Evolutionary conservation across 2,113 vertebrate species (phyloP).

Genomic region (Sclerurus mexicanus): DNA sequence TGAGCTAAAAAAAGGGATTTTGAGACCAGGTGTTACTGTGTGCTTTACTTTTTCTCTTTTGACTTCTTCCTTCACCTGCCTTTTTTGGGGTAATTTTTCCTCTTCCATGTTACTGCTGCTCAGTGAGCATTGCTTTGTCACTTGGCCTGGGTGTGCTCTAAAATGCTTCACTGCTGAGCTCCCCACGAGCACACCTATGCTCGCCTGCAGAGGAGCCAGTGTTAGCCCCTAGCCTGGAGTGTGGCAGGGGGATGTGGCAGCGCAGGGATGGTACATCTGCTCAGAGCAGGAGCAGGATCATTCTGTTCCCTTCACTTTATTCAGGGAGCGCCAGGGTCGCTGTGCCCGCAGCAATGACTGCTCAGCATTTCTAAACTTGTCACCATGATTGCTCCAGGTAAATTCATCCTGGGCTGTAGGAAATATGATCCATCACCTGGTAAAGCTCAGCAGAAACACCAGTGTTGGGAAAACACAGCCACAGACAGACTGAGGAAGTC

Average conservation of each 20-base stretch:
- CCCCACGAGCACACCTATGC: rapidly evolving
- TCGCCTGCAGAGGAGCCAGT: neutral
- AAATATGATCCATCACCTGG: neutral
- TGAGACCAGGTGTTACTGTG: neutral
- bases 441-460: neutral
- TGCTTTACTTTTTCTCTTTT: neutral
- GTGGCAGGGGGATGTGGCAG: neutral
- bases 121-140: neutral
- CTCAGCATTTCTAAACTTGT: neutral
- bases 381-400: neutral
- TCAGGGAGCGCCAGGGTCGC: neutral
- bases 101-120: neutral
- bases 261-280: neutral
- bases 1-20: neutral
- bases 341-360: neutral
- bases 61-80: neutral
- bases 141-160: neutral
- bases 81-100: neutral
- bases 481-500: neutral
- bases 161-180: neutral
- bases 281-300: neutral
- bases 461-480: neutral
- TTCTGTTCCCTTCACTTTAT: neutral
- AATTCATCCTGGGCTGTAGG: neutral
- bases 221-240: neutral